Evolutionary conservation across 2,888 invertebrate species (phyloP), one percentile per base, ranked within the genome.

Genomic region (Plebejus argus): DNA sequence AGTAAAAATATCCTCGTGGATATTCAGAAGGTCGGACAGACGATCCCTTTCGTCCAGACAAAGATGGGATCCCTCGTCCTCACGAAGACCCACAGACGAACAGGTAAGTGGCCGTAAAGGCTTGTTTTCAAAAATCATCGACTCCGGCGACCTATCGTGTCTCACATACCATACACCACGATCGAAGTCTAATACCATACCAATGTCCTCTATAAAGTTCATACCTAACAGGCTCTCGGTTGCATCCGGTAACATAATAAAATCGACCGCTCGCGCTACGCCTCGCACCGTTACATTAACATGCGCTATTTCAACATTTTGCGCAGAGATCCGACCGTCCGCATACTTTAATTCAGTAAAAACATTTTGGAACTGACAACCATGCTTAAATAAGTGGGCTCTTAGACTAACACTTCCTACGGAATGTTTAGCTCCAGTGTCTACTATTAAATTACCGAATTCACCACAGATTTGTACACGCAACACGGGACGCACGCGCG

Each of bases 381-480:
- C 45, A 45, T 45, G 10, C 10, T 45, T 45, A 45, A 45, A 45
- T 45, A 45, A 45, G n/a, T 20, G 58, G 20, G 58, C 58, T 58
- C 58, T 58, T 58, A 58, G 20, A 58, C 58, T 58, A 58, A 58
- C 20, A 58, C 58, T 58, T 2, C 58, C 58, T 58, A 20, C 58
- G 7, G 20, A 58, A 58, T 58, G 58, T 20, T 58, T n/a, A 58
- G 58, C 58, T n/a, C 58, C 58, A 58, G 58, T 58, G 20, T 20
- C 79, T 71, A 70, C 53, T 53, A 53, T 0, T 53, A 53, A 5
- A 53, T 53, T 53, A 53, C 53, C 18, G 53, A 18, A 53, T 53
- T 53, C 45, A 45, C 45, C 45, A 45, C 45, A 45, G 10, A 45
- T 45, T 45, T 10, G 10, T 45, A 45, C 45, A 45, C 45, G 45